Evolutionary conservation across 2,797 vertebrate genomes (phyloP), one percentile per base, ranked within the genome.

Genomic region (Clarias fuscus): DNA sequence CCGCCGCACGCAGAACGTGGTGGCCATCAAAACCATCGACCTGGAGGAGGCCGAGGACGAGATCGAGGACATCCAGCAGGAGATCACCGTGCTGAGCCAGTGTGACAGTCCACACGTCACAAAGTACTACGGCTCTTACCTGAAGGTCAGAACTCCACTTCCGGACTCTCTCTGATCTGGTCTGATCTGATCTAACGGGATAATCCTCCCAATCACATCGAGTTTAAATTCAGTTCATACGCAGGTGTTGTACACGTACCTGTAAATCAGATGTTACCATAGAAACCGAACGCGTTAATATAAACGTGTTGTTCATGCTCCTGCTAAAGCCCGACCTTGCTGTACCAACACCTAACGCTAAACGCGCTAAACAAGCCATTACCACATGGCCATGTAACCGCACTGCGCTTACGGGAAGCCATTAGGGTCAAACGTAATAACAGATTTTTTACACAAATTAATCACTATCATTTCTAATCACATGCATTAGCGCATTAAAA

Each of bases 21-120:
- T 99, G 92, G 98, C 98, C 85, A 99, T 99, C 93, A 99, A 99
- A 95, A 99, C 98, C 89, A 99, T 99, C 91, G 98, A 99, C 91
- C 95, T 99, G 90, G 98, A 99, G 94, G 98, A 99, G 93, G 98
- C 98, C 0, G 98, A 99, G 93, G 98, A 99, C 87, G 98, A 99
- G 94, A 99, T 99, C 79, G 98, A 99, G 95, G 98, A 99, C 94
- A 99, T 99, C 92, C 98, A 99, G 72, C 98, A 99, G 93, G 98
- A 99, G 94, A 99, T 99, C 94, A 99, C 98, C 0, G 98, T 99
- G 86, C 95, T 99, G 91, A 99, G 98, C 94, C 98, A 99, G 91
- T 99, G 98, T 76, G 98, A 99, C 93, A 99, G 98, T 90, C 98
- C 98, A 14, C 98, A 97, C 43, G 98, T 99, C 92, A 99, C 98